A percentile compares a stretch with the other conserved stretches of the same genome.
These are phyloP conservation scores for Hippocampus barbouri DNA, from an alignment of 2,113 vertebrate genomes.

Conservation along the genomic window DNA sequence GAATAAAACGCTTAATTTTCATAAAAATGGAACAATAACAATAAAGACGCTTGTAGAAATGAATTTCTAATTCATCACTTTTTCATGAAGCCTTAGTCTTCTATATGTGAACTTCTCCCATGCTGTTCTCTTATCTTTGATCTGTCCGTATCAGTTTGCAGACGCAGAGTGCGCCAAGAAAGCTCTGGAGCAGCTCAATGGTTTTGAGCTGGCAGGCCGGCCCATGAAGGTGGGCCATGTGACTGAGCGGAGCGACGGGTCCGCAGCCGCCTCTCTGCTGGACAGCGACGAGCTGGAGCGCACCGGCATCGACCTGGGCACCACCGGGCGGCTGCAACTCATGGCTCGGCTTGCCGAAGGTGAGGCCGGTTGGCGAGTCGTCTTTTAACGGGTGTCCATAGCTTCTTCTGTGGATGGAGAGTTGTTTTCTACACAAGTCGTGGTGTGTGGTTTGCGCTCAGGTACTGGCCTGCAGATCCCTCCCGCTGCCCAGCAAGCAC, in stretches of 20 bases:
- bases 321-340: conserved; percentile 89
- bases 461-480: conserved; percentile 94
- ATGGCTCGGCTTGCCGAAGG: conserved; percentile 96
- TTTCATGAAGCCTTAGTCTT: no score
- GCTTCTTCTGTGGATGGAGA: no score
- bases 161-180: conserved; percentile 96
- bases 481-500: conserved; percentile 93
- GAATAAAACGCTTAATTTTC: background rate
- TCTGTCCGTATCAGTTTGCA: conserved; percentile 75
- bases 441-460: conserved; percentile 35
- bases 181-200: conserved; percentile 93
- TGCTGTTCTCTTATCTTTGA: background rate
- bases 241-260: conserved; percentile 87
- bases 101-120: background rate
- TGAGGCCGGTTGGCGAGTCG: conserved; percentile 32
- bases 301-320: conserved; percentile 90
- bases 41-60: no score
- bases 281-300: conserved; percentile 93
- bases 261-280: conserved; percentile 86
- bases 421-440: no score
- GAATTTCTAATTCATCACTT: no score
- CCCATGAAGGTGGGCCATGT: conserved; percentile 99
- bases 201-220: conserved; percentile 91
- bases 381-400: no score
- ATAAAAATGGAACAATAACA: no score